Percentiles rank a stretch among this genome's conserved stretches.
phyloP scores from a whole-genome alignment of 2,888 invertebrate species.

The Achlya flavicornis region DNA sequence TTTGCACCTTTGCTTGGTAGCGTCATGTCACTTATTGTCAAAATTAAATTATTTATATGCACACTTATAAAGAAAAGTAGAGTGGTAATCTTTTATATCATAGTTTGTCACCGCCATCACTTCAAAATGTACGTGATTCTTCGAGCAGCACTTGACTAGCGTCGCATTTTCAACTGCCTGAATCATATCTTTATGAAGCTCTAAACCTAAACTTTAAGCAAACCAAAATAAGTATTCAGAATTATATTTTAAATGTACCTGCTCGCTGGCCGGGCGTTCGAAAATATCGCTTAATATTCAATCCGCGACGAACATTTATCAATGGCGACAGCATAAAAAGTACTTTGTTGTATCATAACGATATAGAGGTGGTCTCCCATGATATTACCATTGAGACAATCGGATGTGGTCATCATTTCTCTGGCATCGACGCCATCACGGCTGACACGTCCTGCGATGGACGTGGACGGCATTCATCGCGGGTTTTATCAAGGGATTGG shows the following conservation, averaged over 20 bases:
- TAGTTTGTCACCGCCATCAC: no score
- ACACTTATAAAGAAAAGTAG: no score
- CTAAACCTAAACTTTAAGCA: background rate
- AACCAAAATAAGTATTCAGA: background rate
- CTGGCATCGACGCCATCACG: constrained; percentile 55
- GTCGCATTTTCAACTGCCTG: background rate
- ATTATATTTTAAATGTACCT: constrained; percentile 17
- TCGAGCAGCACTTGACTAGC: no score
- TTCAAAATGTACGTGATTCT: no score
- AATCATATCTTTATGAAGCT: no score
- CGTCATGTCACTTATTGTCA: background rate
- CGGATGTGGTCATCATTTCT: constrained; percentile 62
- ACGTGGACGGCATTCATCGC: constrained; percentile 63
- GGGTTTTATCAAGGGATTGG: constrained; percentile 34
- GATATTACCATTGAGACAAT: constrained; percentile 69
- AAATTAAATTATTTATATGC: no score
- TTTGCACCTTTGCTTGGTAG: background rate
- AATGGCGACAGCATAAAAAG: constrained; percentile 59
- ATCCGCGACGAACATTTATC: constrained; percentile 59
- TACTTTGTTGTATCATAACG: constrained; percentile 44
- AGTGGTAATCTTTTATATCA: no score
- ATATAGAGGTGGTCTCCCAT: constrained; percentile 58
- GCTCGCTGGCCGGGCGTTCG: constrained; percentile 33
- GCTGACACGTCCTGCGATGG: constrained; percentile 66
- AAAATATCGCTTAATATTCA: constrained; percentile 63